A percentile compares a stretch with the other conserved stretches of the same genome.
Evolutionary conservation across 2,888 invertebrate genomes (phyloP).

Genomic region (Caradrina kadenii): DNA sequence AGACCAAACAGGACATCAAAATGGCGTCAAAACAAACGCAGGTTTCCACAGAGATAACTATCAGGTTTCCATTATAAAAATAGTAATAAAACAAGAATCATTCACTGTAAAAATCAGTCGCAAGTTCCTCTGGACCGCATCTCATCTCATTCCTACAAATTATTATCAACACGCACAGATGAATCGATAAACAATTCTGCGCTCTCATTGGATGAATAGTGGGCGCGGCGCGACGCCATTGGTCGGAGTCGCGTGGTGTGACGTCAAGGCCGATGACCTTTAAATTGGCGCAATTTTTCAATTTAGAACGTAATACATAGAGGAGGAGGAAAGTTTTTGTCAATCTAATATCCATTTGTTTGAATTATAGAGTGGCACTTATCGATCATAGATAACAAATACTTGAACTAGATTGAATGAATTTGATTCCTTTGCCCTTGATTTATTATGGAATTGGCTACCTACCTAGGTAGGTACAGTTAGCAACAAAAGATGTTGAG

Average conservation of each 20-base stretch:
- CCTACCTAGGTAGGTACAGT: not conserved
- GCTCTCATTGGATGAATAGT: conserved; percentile 74
- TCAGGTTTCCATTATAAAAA: conserved; percentile 30
- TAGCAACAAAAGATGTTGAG: no score
- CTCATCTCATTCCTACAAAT: conserved; percentile 64
- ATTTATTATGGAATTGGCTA: conserved; percentile 13
- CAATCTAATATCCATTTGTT: conserved; percentile 63
- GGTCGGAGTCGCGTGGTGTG: conserved; percentile 72
- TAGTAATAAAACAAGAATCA: conserved; percentile 28
- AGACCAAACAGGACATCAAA: conserved; percentile 13
- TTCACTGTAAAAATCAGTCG: conserved; percentile 48
- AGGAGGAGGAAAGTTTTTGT: conserved; percentile 61
- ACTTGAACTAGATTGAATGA: conserved; percentile 31
- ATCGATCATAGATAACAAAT: conserved; percentile 47
- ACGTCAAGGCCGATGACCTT: conserved; percentile 82
- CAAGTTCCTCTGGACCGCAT: conserved; percentile 61
- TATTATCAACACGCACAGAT: conserved; percentile 70
- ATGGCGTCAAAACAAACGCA: conserved; percentile 27
- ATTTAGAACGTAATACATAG: conserved; percentile 69
- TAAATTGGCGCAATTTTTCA: conserved; percentile 83
- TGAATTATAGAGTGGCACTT: conserved; percentile 48
- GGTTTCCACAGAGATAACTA: conserved; percentile 52
- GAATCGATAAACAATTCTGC: conserved; percentile 75
- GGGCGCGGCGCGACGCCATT: conserved; percentile 77
- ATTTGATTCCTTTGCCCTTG: conserved; percentile 44